phyloP scores from a whole-genome alignment of 2,888 invertebrate species.

The Epinotia brunnichana region DNA sequence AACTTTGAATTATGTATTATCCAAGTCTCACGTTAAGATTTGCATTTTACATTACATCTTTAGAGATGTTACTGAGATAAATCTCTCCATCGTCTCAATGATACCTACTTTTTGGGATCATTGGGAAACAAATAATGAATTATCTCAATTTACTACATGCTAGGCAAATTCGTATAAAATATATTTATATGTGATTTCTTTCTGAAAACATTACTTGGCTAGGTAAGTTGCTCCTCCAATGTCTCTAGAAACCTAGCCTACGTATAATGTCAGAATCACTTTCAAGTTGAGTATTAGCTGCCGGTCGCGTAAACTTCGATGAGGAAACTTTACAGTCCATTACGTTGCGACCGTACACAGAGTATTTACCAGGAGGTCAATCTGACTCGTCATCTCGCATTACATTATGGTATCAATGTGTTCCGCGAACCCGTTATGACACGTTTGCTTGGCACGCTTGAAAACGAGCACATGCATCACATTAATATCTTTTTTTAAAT shows the following conservation, averaged over 20 bases:
- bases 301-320: conserved; percentile 70
- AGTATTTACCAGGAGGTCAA: conserved; percentile 5
- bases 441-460: neutral
- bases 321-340: conserved; percentile 74
- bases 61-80: neutral
- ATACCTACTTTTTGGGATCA: too few species aligned
- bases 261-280: conserved; percentile 56
- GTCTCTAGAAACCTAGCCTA: conserved; percentile 46
- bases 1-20: conserved; percentile 23
- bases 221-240: conserved; percentile 8
- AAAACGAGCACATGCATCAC: neutral
- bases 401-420: neutral
- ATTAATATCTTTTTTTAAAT: neutral
- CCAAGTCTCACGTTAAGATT: conserved; percentile 22
- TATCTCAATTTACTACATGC: too few species aligned
- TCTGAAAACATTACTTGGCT: neutral
- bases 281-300: conserved; percentile 62
- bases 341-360: conserved; percentile 51
- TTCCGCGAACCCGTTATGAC: neutral
- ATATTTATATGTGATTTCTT: neutral
- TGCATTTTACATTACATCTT: conserved; percentile 8
- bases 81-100: neutral
- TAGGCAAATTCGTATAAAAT: too few species aligned
- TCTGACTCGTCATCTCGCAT: conserved; percentile 30
- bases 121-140: too few species aligned